Conservation (phyloP, 2,113 vertebrate genomes). For the Pseudorasbora parva region DNA sequence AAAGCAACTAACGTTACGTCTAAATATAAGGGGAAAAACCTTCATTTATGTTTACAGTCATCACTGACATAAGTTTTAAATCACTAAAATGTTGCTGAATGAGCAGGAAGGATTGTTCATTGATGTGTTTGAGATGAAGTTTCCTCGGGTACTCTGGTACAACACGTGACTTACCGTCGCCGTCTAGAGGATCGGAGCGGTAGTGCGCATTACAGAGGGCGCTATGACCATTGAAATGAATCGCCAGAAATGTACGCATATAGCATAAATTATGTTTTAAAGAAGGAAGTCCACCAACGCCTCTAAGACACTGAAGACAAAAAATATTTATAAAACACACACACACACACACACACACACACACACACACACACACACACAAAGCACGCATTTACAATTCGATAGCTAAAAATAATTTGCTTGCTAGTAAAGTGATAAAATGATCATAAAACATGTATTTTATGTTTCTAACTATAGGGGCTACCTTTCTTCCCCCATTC, state of each 20-base stretch:
- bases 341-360: not conserved
- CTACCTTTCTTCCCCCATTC: constrained; percentile 18
- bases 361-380: too few relatives aligned
- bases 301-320: not conserved
- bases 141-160: not conserved
- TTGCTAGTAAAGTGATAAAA: not conserved
- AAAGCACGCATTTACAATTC: not conserved
- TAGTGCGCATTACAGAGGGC: not conserved
- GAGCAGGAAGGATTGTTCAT: not conserved
- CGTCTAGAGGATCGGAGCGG: constrained; percentile 20
- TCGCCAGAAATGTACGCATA: not conserved
- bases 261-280: not conserved
- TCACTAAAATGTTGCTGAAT: not conserved
- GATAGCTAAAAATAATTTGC: not conserved
- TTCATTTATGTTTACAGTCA: not conserved
- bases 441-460: not conserved
- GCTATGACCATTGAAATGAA: not conserved
- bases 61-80: not conserved
- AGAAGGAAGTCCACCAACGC: not conserved
- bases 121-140: not conserved
- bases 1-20: not conserved
- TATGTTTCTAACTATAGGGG: not conserved
- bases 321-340: not conserved
- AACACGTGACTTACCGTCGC: not conserved
- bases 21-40: not conserved